These are phyloP conservation scores for Unio delphinus DNA, from an alignment of 2,888 invertebrate species.

Conservation along the genomic window DNA sequence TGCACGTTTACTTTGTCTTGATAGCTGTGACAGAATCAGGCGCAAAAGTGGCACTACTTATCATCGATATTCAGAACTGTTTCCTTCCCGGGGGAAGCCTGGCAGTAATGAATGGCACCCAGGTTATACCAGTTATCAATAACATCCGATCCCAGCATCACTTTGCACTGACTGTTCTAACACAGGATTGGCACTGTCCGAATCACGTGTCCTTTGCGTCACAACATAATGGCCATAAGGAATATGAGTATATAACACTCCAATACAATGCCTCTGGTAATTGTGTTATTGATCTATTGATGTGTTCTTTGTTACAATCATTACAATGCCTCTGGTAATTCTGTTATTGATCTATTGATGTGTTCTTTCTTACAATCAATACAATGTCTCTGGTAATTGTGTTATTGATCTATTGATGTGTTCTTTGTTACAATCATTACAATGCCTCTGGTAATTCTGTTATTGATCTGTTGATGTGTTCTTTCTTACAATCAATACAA, in stretches of 20 bases:
- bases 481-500: too few relatives aligned
- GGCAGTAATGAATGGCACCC: conserved; percentile 45
- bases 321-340: conserved; percentile 23
- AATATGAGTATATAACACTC: conserved; percentile 28
- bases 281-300: not conserved
- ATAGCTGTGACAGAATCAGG: too few relatives aligned
- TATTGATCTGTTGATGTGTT: not conserved
- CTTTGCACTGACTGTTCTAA: conserved; percentile 51
- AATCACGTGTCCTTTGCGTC: conserved; percentile 65
- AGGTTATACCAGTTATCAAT: conserved; percentile 58
- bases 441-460: conserved; percentile 23
- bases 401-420: not conserved
- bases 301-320: not conserved
- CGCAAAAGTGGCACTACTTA: conserved; percentile 46
- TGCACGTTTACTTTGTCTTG: too few relatives aligned
- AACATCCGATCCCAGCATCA: conserved; percentile 40
- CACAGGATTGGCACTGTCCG: conserved; percentile 63
- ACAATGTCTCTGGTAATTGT: conserved; percentile 23
- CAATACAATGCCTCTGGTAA: conserved; percentile 48
- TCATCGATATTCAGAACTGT: conserved; percentile 65
- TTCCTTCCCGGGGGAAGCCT: conserved; percentile 59
- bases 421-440: too few relatives aligned
- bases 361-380: not conserved
- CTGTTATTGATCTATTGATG: not conserved
- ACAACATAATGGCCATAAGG: conserved; percentile 33